A percentile compares a stretch with the other conserved stretches of the same genome.
Conservation (phyloP, 2,888 invertebrate species). For the Troilus luridus region DNA sequence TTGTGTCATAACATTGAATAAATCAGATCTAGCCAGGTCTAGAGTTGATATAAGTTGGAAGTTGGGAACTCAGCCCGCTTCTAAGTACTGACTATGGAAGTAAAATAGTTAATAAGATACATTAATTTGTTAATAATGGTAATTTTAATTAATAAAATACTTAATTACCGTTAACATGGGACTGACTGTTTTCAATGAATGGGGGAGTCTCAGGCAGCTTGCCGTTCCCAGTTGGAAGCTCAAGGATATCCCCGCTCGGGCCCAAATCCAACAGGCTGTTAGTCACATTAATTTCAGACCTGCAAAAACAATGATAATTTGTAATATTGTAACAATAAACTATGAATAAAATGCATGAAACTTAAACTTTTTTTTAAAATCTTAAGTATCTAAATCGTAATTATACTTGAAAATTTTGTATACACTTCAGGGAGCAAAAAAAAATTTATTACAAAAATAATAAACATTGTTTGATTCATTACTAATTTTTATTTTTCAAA, state of each 20-base stretch:
- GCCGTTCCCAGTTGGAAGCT: slow-evolving; percentile 59
- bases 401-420: too few species aligned
- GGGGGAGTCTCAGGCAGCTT: slow-evolving; percentile 60
- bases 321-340: background rate
- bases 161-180: slow-evolving; percentile 64
- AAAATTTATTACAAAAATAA: background rate
- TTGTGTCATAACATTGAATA: too few species aligned
- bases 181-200: slow-evolving; percentile 65
- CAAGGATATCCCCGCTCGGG: slow-evolving; percentile 61
- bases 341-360: background rate
- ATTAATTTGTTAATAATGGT: background rate
- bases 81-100: background rate
- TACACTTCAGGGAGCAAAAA: too few species aligned
- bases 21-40: too few species aligned
- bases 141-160: background rate
- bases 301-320: slow-evolving; percentile 65
- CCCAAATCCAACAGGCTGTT: slow-evolving; percentile 72
- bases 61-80: too few species aligned
- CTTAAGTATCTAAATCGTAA: too few species aligned
- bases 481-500: background rate
- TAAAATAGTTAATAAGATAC: background rate
- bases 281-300: slow-evolving; percentile 72
- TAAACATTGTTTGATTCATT: background rate
- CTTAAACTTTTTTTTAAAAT: too few species aligned
- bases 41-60: too few species aligned